Evolutionary conservation across 1,140 invertebrate genomes (phyloP).

Genomic region (Drosophila ohnishii): DNA sequence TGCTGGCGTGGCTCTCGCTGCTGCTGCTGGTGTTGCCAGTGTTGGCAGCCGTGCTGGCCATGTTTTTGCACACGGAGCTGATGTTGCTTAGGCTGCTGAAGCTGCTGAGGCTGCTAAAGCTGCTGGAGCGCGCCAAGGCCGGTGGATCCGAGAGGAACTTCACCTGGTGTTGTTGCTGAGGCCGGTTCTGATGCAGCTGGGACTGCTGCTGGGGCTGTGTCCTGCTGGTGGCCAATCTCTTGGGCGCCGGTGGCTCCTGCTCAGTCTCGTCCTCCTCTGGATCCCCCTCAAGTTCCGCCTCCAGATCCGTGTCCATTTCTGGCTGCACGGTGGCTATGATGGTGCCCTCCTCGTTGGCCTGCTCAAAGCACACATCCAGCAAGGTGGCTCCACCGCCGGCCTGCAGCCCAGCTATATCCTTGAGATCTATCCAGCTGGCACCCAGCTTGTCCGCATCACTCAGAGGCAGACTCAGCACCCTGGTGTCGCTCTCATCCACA

Average conservation of each 20-base stretch:
- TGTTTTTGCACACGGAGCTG: constrained; percentile 61
- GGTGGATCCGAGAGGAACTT: constrained; percentile 68
- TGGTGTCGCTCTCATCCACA: constrained; percentile 75
- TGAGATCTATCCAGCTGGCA: constrained; percentile 80
- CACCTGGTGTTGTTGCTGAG: constrained; percentile 32
- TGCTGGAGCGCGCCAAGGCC: constrained; percentile 63
- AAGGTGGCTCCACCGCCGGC: constrained; percentile 62
- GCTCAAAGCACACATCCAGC: constrained; percentile 76
- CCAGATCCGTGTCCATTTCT: constrained; percentile 34
- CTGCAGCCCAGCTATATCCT: constrained; percentile 77
- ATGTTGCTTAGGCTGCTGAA: constrained; percentile 58
- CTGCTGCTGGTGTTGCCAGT: constrained; percentile 28
- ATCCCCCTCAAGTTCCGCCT: constrained; percentile 19
- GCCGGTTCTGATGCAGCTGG: constrained; percentile 31
- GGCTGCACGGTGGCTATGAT: constrained; percentile 53
- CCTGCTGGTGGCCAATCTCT: constrained; percentile 51
- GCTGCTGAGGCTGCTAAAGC: constrained; percentile 64
- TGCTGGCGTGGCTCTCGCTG: constrained; percentile 18
- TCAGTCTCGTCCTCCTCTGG: constrained; percentile 36
- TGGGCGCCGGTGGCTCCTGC: constrained; percentile 54
- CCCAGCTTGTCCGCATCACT: constrained; percentile 75
- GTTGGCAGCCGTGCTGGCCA: constrained; percentile 29
- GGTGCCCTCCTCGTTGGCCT: constrained; percentile 55
- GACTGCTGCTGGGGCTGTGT: constrained; percentile 41
- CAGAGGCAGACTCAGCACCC: constrained; percentile 72